These are phyloP conservation scores for Agapornis roseicollis DNA, from an alignment of 2,113 vertebrate genomes.

Conservation along the genomic window DNA sequence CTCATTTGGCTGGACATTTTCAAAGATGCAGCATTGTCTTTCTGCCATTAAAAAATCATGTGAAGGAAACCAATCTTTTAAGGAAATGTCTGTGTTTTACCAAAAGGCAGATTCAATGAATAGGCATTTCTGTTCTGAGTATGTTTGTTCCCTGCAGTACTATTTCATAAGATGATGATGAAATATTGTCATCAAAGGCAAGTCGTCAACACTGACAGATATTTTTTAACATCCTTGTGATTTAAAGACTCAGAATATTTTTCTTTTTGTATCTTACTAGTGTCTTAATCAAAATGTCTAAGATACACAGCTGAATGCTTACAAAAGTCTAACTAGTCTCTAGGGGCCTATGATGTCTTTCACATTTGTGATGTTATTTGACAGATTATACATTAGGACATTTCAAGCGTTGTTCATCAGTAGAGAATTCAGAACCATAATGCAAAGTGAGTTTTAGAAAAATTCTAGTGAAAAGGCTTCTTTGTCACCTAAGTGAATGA, in stretches of 20 bases:
- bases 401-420: constrained; percentile 33
- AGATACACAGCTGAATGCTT: constrained; percentile 53
- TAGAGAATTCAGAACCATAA: background rate
- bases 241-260: constrained; percentile 15
- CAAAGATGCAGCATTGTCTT: background rate
- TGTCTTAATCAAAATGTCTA: constrained; percentile 38
- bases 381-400: constrained; percentile 3
- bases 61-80: background rate
- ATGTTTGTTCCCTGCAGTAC: background rate
- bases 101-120: background rate
- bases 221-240: constrained; percentile 19
- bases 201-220: background rate
- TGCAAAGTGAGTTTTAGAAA: background rate
- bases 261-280: constrained; percentile 44
- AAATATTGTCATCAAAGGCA: constrained; percentile 41
- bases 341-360: constrained; percentile 14
- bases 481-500: background rate
- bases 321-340: constrained; percentile 36
- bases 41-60: background rate
- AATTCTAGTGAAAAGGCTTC: background rate
- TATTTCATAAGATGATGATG: background rate
- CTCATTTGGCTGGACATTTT: background rate
- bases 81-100: background rate
- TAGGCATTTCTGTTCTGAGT: background rate
- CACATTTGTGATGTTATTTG: constrained; percentile 37